Evolutionary conservation across 2,888 invertebrate species (phyloP).

Genomic region (Pristionchus fissidentatus): DNA sequence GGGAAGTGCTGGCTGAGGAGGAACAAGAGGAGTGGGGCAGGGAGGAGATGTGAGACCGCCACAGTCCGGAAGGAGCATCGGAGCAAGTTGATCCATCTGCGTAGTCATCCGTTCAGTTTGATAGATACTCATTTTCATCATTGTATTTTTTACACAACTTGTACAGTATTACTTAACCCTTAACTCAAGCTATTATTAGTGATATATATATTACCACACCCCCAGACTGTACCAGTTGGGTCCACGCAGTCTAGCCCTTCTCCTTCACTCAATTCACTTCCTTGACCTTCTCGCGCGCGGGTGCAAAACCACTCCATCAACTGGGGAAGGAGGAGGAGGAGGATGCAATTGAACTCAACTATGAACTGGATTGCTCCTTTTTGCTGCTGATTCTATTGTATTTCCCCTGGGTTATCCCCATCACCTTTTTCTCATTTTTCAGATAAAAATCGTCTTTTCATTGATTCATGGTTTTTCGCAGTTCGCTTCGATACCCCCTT

Average conservation of each 20-base stretch:
- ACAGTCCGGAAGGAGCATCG: not conserved
- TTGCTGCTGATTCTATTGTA: not conserved
- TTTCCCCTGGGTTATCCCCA: not conserved
- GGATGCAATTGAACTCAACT: constrained; percentile 11
- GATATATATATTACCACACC: too few species aligned
- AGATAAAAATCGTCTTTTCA: not conserved
- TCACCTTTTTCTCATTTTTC: not conserved
- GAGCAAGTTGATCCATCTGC: constrained; percentile 37
- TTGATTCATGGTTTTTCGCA: not conserved
- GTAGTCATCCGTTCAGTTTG: not conserved
- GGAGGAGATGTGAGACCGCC: not conserved
- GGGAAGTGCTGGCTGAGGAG: constrained; percentile 57
- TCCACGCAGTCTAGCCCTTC: not conserved
- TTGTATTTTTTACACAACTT: too few species aligned
- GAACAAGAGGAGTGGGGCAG: constrained; percentile 45
- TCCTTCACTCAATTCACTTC: not conserved
- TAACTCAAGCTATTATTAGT: too few species aligned
- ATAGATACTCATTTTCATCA: too few species aligned
- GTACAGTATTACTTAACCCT: too few species aligned
- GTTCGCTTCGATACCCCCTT: too few species aligned
- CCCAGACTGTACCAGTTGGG: not conserved
- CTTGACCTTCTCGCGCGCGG: constrained; percentile 1
- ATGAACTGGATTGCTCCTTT: not conserved
- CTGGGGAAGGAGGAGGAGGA: not conserved
- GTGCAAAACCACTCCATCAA: constrained; percentile 34